Conservation (phyloP, 2,797 vertebrate species). For the Discoglossus pictus region DNA sequence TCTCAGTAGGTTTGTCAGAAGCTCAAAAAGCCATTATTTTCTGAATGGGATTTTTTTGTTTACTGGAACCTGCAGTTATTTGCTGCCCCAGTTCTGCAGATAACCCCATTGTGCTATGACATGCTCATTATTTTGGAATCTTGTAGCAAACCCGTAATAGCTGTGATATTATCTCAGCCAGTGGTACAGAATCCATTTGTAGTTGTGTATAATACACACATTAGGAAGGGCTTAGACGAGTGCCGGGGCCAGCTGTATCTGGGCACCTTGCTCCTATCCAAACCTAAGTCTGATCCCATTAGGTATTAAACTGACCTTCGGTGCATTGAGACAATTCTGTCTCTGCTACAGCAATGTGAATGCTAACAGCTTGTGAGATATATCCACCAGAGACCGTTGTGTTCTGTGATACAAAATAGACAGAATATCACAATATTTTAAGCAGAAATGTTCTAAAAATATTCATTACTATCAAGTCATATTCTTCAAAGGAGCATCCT, state of each 20-base stretch:
- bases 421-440: no score
- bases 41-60: slow-evolving; percentile 42
- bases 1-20: slow-evolving; percentile 12
- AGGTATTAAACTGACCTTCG: slow-evolving; percentile 20
- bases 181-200: not conserved
- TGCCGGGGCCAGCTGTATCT: not conserved
- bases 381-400: no score
- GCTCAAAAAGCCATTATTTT: slow-evolving; percentile 35
- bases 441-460: no score
- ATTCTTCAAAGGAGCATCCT: no score
- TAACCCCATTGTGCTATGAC: slow-evolving; percentile 33
- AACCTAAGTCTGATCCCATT: slow-evolving; percentile 22
- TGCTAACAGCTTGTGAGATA: no score
- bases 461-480: no score
- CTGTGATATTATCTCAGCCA: slow-evolving; percentile 7
- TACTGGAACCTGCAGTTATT: slow-evolving; percentile 21
- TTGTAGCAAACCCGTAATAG: slow-evolving; percentile 23
- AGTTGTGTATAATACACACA: not conserved
- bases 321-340: no score
- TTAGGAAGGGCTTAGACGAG: not conserved
- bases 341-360: no score
- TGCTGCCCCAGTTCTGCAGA: slow-evolving; percentile 25
- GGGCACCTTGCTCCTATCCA: slow-evolving; percentile 26
- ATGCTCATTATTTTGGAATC: slow-evolving; percentile 36
- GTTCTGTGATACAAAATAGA: no score